Evolutionary conservation across 2,113 vertebrate species (phyloP), one percentile per base, ranked within the genome.

Genomic region (Tychaedon coryphoeus): DNA sequence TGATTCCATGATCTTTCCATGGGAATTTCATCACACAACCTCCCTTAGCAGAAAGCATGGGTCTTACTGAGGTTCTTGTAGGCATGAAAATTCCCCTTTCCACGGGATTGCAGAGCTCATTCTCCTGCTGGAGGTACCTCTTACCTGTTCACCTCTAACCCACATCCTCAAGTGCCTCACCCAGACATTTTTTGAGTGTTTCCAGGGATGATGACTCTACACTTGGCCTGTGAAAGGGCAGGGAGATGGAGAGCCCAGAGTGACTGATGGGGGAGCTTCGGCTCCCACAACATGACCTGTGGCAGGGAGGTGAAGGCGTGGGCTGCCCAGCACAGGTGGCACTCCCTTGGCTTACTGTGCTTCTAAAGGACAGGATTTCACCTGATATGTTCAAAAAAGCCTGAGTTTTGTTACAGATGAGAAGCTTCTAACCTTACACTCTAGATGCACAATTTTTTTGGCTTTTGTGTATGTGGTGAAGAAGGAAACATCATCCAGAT

Each of bases 391-490:
- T 62, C 11, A 28, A 51, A 48, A 51, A 33, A 28, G 2, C 6
- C 26, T 23, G 58, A 1, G 1, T 6, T 45, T 60, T 40, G 13
- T 36, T 40, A 19, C 15, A 22, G 10, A 2, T 1, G 5, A 58
- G 15, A 42, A 62, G 40, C 24, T 65, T 91, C 9, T 20, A 47
- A 40, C 33, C 34, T 69, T 0, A 0, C 5, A 0, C 26, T 72
- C 40, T 4, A 29, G 9, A 18, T 0, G 0, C 15, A 33, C 2
- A 4, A 2, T 72, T 66, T 26, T 1, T 0, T 20, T 36, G n/a
- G 2, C 0, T 2, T 61, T 84, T 71, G 20, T 34, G 12, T 15
- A 5, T 0, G 0, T 38, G 22, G 22, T 54, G 23, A 25, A 19
- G 43, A 56, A 43, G 65, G 20, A 54, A 38, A 25, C 26, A 19